Evolutionary conservation across 2,888 invertebrate species (phyloP), one percentile per base, ranked within the genome.

Genomic region (Muschampia plurimacula): DNA sequence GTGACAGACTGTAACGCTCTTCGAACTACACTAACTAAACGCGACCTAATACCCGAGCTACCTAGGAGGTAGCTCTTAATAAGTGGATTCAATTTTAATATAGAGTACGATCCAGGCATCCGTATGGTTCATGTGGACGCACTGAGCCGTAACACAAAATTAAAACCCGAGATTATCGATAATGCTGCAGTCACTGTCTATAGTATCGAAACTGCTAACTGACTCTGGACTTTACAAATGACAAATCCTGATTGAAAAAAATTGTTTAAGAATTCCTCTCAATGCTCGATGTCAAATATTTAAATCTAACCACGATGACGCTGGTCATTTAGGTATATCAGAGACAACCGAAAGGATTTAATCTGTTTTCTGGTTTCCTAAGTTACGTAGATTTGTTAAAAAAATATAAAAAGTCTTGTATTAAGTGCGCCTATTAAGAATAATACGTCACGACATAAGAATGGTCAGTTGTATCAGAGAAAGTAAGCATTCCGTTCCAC

Each of bases 361-460:
- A 57, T 1, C 66, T 57, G 15, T 66, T 55, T 49, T 49, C 44
- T 75, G 75, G 73, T 75, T 66, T 15, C 66, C 66, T 28, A 66
- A 66, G 44, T 52, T 44, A 36, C 49, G 66, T 36, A 36, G 22
- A n/a, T 64, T 64, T 44, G 44, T 64, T 22, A 22, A 28, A 64
- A 65, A 82, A 86, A 69, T 89, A 92, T 74, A 85, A 91, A 4
- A 73, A 63, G 0, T 81, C 85, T 8, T 91, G 90, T 74, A 77
- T 91, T 1, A 77, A 84, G 3, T 92, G 89, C 73, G 69, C 88
- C 2, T 76, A 49, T 49, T 49, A 49, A 49, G 46, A 13, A 49
- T 6, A 49, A 49, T 49, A 49, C n/a, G 49, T 49, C n/a, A 49
- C 5, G 5, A n/a, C 49, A 49, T 36, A 36, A 36, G 36, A 4